phyloP scores from a whole-genome alignment of 2,888 invertebrate genomes.

The Rhaphigaster nebulosa region DNA sequence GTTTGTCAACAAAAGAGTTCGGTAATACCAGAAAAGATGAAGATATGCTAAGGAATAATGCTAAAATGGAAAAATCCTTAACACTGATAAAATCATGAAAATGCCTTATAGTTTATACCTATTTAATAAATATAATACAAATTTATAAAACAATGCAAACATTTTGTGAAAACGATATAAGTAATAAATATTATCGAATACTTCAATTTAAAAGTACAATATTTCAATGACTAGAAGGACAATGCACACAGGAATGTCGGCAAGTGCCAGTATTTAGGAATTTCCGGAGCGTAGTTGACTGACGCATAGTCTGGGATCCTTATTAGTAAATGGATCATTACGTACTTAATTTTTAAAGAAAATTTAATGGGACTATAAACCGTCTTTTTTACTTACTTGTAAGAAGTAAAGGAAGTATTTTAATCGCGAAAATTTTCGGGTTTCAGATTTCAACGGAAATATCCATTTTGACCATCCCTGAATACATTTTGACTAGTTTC shows the following conservation, averaged over 20 bases:
- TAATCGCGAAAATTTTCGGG: too few relatives aligned
- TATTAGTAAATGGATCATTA: neutral
- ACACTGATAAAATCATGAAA: neutral
- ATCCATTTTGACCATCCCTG: too few relatives aligned
- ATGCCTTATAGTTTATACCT: neutral
- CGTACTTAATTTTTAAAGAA: neutral
- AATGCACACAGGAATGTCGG: neutral
- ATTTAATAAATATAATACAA: neutral
- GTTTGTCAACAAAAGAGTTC: too few relatives aligned
- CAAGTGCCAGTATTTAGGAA: neutral
- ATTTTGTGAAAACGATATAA: neutral
- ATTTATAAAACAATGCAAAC: neutral
- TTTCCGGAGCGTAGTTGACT: conserved; percentile 16
- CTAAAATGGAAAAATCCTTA: too few relatives aligned
- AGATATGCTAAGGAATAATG: too few relatives aligned
- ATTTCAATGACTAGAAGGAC: neutral
- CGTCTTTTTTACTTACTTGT: too few relatives aligned
- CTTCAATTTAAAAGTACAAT: neutral
- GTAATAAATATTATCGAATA: neutral
- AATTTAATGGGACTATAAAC: neutral
- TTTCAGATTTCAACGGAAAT: too few relatives aligned
- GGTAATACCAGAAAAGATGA: too few relatives aligned
- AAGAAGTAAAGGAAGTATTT: too few relatives aligned
- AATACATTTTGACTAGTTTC: too few relatives aligned
- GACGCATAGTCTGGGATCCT: conserved; percentile 13